phyloP scores from a whole-genome alignment of 2,888 invertebrate species.

The Brachyptera putata region DNA sequence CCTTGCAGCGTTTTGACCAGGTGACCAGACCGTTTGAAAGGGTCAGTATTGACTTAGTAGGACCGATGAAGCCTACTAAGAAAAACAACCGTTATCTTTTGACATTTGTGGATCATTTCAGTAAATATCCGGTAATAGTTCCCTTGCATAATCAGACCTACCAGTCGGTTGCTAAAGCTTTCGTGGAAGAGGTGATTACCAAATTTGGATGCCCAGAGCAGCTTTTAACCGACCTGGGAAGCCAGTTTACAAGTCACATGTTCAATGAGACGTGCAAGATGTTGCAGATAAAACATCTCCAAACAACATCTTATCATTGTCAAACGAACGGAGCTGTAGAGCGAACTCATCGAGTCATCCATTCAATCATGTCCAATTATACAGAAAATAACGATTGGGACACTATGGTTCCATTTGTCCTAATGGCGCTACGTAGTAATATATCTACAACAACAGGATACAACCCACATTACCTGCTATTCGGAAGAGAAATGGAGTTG shows the following conservation, averaged over 20 bases:
- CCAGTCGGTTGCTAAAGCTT: constrained; percentile 11
- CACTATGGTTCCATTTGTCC: neutral
- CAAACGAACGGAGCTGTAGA: constrained; percentile 32
- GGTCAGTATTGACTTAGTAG: neutral
- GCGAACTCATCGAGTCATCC: constrained; percentile 25
- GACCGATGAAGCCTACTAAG: neutral
- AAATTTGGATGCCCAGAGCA: constrained; percentile 30
- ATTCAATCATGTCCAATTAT: neutral
- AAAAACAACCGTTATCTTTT: constrained; percentile 26
- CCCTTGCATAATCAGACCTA: constrained; percentile 29
- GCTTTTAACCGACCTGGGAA: constrained; percentile 31
- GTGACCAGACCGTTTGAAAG: neutral
- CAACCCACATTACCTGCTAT: neutral
- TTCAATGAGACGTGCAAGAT: constrained; percentile 20
- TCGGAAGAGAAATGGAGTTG: neutral
- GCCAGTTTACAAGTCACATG: constrained; percentile 26
- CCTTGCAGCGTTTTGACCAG: neutral
- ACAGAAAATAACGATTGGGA: neutral
- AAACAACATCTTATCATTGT: constrained; percentile 33
- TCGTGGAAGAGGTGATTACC: constrained; percentile 30
- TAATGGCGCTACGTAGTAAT: neutral
- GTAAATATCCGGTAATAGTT: constrained; percentile 31
- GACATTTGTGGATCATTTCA: constrained; percentile 31
- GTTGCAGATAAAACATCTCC: constrained; percentile 27
- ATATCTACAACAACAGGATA: neutral